Evolutionary conservation across 2,888 invertebrate species (phyloP).

Genomic region (Camponotus fellah): DNA sequence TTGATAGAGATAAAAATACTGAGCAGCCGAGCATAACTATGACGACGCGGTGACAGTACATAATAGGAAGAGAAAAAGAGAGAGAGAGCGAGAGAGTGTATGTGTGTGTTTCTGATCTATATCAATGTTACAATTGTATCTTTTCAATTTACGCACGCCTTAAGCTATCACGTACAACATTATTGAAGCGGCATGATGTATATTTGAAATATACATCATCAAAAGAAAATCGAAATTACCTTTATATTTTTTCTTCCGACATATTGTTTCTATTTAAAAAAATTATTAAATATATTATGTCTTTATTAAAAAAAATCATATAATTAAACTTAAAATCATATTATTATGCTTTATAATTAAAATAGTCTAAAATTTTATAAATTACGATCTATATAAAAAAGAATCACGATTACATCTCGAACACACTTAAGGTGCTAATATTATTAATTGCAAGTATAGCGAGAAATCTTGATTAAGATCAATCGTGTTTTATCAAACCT

Average conservation of each 20-base stretch:
- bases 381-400: neutral
- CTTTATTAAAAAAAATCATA: neutral
- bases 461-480: conserved; percentile 14
- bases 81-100: too few relatives aligned
- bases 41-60: neutral
- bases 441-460: neutral
- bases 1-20: conserved; percentile 7
- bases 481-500: conserved; percentile 17
- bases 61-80: neutral
- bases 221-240: conserved; percentile 9
- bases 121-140: neutral
- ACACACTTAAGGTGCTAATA: conserved; percentile 9
- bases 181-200: neutral
- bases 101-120: neutral
- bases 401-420: neutral
- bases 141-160: conserved; percentile 27
- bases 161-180: neutral
- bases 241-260: neutral
- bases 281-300: neutral
- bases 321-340: neutral
- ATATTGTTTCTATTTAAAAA: neutral
- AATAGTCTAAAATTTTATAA: neutral
- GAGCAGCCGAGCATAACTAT: conserved; percentile 17
- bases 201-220: neutral
- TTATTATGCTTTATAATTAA: neutral